phyloP scores from a whole-genome alignment of 2,113 vertebrate genomes.

The Scomber japonicus region DNA sequence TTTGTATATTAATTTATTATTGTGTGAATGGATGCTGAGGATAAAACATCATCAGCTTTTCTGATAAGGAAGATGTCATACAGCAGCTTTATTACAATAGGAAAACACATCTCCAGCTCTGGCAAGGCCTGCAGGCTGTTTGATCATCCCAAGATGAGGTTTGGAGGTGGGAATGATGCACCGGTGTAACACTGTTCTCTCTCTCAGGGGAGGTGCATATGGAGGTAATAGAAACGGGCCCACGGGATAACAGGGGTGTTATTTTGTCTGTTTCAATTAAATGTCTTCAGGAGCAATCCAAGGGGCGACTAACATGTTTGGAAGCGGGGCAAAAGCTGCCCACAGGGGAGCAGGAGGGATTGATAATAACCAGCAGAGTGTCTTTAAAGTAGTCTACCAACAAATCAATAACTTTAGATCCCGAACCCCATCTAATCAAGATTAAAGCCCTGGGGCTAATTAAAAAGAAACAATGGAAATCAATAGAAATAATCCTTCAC shows the following conservation, averaged over 20 bases:
- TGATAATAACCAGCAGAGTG: conserved; percentile 68
- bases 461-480: conserved; percentile 73
- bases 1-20: conserved; percentile 66
- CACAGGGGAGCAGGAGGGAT: conserved; percentile 52
- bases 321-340: conserved; percentile 49
- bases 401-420: conserved; percentile 76
- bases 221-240: conserved; percentile 78
- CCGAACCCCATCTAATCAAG: conserved; percentile 67
- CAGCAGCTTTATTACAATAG: conserved; percentile 12
- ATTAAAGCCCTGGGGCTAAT: conserved; percentile 62
- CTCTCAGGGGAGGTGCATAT: conserved; percentile 67
- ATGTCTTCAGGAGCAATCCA: conserved; percentile 56
- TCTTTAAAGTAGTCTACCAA: conserved; percentile 60
- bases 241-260: conserved; percentile 75
- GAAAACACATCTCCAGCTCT: conserved; percentile 28
- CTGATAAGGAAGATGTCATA: conserved; percentile 55
- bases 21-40: conserved; percentile 19
- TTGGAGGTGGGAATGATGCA: conserved; percentile 56
- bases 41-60: conserved; percentile 47
- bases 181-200: conserved; percentile 12
- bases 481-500: conserved; percentile 66
- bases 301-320: conserved; percentile 55
- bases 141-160: conserved; percentile 52
- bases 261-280: conserved; percentile 85
- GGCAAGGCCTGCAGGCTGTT: conserved; percentile 17